Evolutionary conservation across 2,113 vertebrate species (phyloP).

Genomic region (Larimichthys crocea): DNA sequence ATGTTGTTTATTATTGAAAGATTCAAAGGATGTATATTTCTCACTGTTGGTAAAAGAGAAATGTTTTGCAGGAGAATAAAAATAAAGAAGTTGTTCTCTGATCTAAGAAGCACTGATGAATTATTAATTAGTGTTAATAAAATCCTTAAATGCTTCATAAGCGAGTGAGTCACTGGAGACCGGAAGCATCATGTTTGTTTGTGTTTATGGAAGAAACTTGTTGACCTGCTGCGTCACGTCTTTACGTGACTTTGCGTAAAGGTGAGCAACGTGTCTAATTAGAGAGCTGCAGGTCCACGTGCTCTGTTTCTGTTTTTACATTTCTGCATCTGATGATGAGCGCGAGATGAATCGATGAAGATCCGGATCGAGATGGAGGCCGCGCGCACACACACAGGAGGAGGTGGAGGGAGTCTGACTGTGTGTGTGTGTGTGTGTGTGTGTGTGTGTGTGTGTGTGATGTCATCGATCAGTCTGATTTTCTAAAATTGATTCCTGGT

Average conservation of each 20-base stretch:
- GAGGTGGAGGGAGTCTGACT: slow-evolving; percentile 1
- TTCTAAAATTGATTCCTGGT: too few relatives aligned
- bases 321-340: neutral
- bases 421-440: slow-evolving; percentile 1
- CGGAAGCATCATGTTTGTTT: too few relatives aligned
- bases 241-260: too few relatives aligned
- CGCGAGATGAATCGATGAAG: slow-evolving; percentile 53
- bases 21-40: too few relatives aligned
- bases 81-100: neutral
- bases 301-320: neutral
- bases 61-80: neutral
- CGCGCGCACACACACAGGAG: neutral
- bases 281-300: too few relatives aligned
- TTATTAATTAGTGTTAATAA: neutral
- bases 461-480: too few relatives aligned
- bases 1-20: too few relatives aligned
- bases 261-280: too few relatives aligned
- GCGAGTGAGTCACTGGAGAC: too few relatives aligned
- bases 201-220: neutral
- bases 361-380: neutral
- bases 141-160: neutral
- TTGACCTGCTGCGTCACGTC: neutral
- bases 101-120: neutral
- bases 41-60: neutral
- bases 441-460: slow-evolving; percentile 1